phyloP scores from a whole-genome alignment of 2,113 vertebrate species.

The Grammomys dolichurus region DNA sequence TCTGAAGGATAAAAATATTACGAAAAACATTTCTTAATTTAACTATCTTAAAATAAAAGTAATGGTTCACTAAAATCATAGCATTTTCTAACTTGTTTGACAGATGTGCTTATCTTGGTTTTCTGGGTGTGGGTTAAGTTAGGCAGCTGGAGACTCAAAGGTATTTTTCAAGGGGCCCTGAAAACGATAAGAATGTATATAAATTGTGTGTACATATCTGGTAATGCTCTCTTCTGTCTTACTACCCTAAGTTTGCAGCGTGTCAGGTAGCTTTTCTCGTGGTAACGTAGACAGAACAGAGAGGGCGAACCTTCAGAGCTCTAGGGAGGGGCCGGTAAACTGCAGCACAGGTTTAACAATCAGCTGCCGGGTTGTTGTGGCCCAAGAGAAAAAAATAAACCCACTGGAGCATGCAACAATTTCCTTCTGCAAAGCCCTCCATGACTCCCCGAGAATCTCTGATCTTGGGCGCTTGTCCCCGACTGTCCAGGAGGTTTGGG shows the following conservation, averaged over 20 bases:
- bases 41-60: not conserved
- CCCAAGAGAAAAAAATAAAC: not conserved
- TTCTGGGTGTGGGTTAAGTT: not conserved
- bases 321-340: conserved; percentile 21
- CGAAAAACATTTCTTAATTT: conserved; percentile 9
- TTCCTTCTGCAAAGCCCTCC: not conserved
- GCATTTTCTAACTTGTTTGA: not conserved
- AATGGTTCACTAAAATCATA: not conserved
- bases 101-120: not conserved
- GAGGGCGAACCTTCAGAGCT: conserved; percentile 51
- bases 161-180: not conserved
- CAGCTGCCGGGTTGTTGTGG: conserved; percentile 16
- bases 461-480: not conserved
- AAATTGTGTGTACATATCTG: not conserved
- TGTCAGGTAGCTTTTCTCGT: not conserved
- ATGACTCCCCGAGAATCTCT: not conserved
- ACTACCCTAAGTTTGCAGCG: not conserved
- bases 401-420: not conserved
- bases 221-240: not conserved
- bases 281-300: not conserved
- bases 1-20: not conserved
- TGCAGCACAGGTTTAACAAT: conserved; percentile 46
- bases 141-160: not conserved
- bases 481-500: conserved; percentile 12
- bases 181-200: not conserved